These are phyloP conservation scores for Serrognathus titanus DNA, from an alignment of 2,888 invertebrate species.

Conservation along the genomic window DNA sequence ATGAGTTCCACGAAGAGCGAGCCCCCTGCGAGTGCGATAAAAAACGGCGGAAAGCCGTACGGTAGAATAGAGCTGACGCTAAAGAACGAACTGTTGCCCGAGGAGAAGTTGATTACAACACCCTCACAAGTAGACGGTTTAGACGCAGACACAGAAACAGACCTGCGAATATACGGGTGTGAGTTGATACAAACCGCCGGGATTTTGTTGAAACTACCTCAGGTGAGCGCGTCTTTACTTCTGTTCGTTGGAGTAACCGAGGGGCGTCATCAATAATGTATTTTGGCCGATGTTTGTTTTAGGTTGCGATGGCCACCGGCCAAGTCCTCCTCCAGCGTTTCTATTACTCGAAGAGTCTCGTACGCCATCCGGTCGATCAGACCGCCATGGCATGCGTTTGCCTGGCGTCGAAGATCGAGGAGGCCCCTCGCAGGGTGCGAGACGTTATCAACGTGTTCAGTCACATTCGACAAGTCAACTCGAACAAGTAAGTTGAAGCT, in stretches of 20 bases:
- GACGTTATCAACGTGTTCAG: constrained; percentile 98
- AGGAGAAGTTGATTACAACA: constrained; percentile 81
- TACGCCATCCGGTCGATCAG: constrained; percentile 95
- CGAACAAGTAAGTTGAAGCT: constrained; percentile 69
- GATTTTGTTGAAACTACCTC: constrained; percentile 92
- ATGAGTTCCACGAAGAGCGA: constrained; percentile 41
- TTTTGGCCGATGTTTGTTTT: constrained; percentile 43
- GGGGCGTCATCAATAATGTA: neutral
- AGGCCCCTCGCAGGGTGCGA: constrained; percentile 90
- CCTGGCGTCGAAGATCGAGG: constrained; percentile 98
- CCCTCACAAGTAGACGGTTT: constrained; percentile 93
- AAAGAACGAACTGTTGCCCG: constrained; percentile 89
- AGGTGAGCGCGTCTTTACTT: constrained; percentile 55
- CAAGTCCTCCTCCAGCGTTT: constrained; percentile 98
- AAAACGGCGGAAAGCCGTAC: constrained; percentile 56
- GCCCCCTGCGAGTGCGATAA: constrained; percentile 27
- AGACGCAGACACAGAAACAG: constrained; percentile 85
- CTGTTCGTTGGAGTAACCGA: neutral
- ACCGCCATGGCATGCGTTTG: constrained; percentile 98
- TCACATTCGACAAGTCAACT: constrained; percentile 92
- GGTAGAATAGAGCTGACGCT: constrained; percentile 85
- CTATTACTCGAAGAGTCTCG: constrained; percentile 97
- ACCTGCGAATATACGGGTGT: constrained; percentile 92
- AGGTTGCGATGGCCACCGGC: constrained; percentile 98
- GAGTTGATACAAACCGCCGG: constrained; percentile 98